Conservation (phyloP, 2,888 invertebrate genomes). For the Drosophila mimica region DNA sequence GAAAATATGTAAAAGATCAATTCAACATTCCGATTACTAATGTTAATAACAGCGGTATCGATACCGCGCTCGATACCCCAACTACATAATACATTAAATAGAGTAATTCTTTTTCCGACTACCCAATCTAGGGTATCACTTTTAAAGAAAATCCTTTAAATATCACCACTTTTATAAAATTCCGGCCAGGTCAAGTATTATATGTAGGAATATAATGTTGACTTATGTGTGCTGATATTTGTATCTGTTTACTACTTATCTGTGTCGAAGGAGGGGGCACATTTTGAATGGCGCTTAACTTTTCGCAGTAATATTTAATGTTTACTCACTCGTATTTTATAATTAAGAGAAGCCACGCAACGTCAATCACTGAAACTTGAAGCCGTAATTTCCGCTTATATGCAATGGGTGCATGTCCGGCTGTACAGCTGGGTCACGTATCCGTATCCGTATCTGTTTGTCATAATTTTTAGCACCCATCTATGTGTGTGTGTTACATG, state of each 20-base stretch:
- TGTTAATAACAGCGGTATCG: too few species aligned
- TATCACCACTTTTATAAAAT: background rate
- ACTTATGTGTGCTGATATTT: background rate
- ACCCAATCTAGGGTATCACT: too few species aligned
- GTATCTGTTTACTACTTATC: background rate
- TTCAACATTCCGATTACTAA: too few species aligned
- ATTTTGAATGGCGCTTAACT: slow-evolving; percentile 5
- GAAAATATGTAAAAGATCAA: too few species aligned
- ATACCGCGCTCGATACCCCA: too few species aligned
- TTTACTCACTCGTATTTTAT: slow-evolving; percentile 30
- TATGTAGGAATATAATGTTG: background rate
- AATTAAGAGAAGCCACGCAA: slow-evolving; percentile 49
- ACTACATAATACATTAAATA: too few species aligned
- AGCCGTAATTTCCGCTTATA: slow-evolving; percentile 70
- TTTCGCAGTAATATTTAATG: slow-evolving; percentile 32
- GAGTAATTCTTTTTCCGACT: too few species aligned
- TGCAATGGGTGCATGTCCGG: slow-evolving; percentile 42
- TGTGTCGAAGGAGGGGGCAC: background rate
- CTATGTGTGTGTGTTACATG: background rate
- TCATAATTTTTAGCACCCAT: slow-evolving; percentile 7
- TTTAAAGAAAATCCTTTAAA: background rate
- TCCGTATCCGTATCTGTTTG: slow-evolving; percentile 31
- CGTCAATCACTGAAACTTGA: slow-evolving; percentile 70
- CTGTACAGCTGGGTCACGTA: slow-evolving; percentile 17
- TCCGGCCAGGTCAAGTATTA: background rate